A percentile compares a stretch with the other conserved stretches of the same genome.
phyloP scores from a whole-genome alignment of 2,888 invertebrate genomes.

The Diarsia dahlii region DNA sequence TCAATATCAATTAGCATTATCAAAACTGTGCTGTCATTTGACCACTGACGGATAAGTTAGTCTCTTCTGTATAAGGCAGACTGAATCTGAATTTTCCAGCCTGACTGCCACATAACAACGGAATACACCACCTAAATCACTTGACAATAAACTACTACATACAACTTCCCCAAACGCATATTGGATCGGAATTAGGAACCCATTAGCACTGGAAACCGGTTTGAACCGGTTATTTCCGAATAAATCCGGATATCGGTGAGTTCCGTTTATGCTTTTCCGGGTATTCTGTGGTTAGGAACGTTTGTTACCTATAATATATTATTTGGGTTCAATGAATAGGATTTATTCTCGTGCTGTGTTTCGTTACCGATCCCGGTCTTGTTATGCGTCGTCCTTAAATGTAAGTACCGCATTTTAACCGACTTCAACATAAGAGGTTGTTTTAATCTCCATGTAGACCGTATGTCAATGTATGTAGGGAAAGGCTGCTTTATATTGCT shows the following conservation, averaged over 20 bases:
- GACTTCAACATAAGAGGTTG: neutral
- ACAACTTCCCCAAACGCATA: conserved; percentile 41
- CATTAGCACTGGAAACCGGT: conserved; percentile 57
- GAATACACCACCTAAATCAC: conserved; percentile 14
- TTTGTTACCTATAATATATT: conserved; percentile 46
- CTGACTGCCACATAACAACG: neutral
- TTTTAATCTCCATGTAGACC: no score
- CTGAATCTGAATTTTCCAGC: neutral
- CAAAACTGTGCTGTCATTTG: neutral
- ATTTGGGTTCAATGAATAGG: conserved; percentile 31
- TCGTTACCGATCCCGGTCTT: neutral
- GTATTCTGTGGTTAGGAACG: conserved; percentile 58
- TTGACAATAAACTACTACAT: conserved; percentile 19
- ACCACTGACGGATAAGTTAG: no score
- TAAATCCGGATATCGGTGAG: conserved; percentile 66
- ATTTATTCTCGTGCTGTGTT: conserved; percentile 31
- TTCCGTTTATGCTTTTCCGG: conserved; percentile 64
- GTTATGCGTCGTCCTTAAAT: neutral
- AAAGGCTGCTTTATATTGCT: no score
- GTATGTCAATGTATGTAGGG: no score
- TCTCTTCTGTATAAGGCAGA: neutral
- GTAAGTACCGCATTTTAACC: neutral
- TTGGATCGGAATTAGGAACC: conserved; percentile 61
- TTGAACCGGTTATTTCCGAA: conserved; percentile 62
- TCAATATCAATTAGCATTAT: neutral